Evolutionary conservation across 1,140 invertebrate genomes (phyloP).

Genomic region (Drosophila kanapiae): DNA sequence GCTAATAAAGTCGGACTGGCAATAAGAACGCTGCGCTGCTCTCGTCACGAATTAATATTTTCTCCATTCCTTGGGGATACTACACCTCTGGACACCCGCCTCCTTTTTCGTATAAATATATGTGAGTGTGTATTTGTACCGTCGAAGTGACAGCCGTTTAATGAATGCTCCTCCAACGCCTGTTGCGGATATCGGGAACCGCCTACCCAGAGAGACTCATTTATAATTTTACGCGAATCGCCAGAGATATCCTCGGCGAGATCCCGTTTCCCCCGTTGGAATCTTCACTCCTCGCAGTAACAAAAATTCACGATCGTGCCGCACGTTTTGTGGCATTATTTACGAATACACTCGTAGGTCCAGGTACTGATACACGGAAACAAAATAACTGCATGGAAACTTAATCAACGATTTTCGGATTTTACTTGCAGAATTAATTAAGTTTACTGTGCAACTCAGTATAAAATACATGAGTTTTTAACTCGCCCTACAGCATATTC

Average conservation of each 20-base stretch:
- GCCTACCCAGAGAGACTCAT: conserved; percentile 69
- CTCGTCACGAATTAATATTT: conserved; percentile 77
- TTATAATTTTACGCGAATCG: conserved; percentile 75
- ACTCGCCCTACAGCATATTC: too few species aligned
- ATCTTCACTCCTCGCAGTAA: conserved; percentile 5
- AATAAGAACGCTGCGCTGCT: conserved; percentile 38
- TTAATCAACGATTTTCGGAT: too few species aligned
- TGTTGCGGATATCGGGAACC: conserved; percentile 71
- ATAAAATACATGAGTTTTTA: too few species aligned
- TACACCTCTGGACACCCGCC: neutral
- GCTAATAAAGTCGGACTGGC: conserved; percentile 73
- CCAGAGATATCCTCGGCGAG: conserved; percentile 36
- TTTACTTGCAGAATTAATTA: too few species aligned
- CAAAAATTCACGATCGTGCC: conserved; percentile 72
- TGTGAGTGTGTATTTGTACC: neutral
- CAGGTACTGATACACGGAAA: conserved; percentile 6
- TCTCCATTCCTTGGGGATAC: conserved; percentile 10
- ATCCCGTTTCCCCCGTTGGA: conserved; percentile 1
- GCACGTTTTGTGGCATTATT: conserved; percentile 76
- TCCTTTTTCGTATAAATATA: neutral
- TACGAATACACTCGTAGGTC: conserved; percentile 47
- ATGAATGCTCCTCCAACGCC: conserved; percentile 74
- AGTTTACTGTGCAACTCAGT: too few species aligned
- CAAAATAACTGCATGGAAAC: too few species aligned
- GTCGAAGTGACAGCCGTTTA: conserved; percentile 47